Evolutionary conservation across 1,140 invertebrate species (phyloP).

Genomic region (Diprion similis): DNA sequence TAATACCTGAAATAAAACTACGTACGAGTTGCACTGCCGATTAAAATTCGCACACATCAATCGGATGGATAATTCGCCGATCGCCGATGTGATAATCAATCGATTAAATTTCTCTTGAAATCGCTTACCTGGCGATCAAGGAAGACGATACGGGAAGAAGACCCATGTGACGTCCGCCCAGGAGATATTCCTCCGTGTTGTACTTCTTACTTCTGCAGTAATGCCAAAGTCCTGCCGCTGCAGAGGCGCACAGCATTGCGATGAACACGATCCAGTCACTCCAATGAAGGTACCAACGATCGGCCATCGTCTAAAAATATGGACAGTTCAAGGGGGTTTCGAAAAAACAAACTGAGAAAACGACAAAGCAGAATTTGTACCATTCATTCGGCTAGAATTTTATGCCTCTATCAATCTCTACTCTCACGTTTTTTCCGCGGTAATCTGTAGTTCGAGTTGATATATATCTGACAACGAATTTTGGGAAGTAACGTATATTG

Average conservation of each 20-base stretch:
- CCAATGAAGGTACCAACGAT: slow-evolving; percentile 59
- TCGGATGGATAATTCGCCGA: not conserved
- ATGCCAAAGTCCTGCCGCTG: slow-evolving; percentile 58
- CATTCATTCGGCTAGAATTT: too few species aligned
- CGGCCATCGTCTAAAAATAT: slow-evolving; percentile 26
- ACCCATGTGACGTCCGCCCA: slow-evolving; percentile 74
- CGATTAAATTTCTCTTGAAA: not conserved
- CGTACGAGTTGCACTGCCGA: not conserved
- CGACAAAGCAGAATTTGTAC: not conserved
- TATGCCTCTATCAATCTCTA: too few species aligned
- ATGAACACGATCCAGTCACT: slow-evolving; percentile 66
- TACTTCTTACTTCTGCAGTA: slow-evolving; percentile 48
- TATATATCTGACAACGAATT: too few species aligned
- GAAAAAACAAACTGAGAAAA: not conserved
- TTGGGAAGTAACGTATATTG: too few species aligned
- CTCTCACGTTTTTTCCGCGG: too few species aligned
- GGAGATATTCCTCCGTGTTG: slow-evolving; percentile 70
- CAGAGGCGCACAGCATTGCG: slow-evolving; percentile 65
- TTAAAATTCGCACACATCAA: not conserved
- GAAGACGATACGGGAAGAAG: slow-evolving; percentile 85
- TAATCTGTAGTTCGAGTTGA: too few species aligned
- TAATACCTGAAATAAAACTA: slow-evolving; percentile 89
- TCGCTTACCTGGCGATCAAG: slow-evolving; percentile 74
- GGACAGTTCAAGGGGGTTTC: not conserved
- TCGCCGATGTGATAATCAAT: slow-evolving; percentile 10